Conservation (phyloP, 2,797 vertebrate species). For the Rhabdophis nuchalis region DNA sequence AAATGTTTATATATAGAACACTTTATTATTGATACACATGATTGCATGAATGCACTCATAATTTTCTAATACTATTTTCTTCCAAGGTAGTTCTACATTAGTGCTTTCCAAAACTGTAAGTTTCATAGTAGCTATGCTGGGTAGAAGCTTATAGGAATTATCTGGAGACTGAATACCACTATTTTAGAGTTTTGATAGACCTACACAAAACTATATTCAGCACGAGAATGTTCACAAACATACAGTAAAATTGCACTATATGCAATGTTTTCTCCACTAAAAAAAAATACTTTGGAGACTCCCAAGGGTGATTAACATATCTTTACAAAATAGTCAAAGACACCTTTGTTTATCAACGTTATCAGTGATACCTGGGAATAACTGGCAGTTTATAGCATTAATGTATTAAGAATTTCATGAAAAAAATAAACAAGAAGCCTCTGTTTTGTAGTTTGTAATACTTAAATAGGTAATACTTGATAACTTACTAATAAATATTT, state of each 20-base stretch:
- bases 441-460: slow-evolving; percentile 68
- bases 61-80: not conserved
- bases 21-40: not conserved
- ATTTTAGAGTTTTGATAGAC: not conserved
- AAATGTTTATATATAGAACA: not conserved
- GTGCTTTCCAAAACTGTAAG: not conserved
- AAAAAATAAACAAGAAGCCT: slow-evolving; percentile 65
- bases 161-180: not conserved
- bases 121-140: not conserved
- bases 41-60: not conserved
- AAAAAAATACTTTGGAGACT: not conserved
- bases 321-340: slow-evolving; percentile 9
- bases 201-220: not conserved
- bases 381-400: slow-evolving; percentile 44
- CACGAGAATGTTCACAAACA: not conserved
- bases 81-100: not conserved
- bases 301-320: not conserved
- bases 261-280: not conserved
- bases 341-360: slow-evolving; percentile 21
- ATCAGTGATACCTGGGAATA: not conserved
- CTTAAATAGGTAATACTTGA: slow-evolving; percentile 73
- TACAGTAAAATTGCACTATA: not conserved
- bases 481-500: slow-evolving; percentile 74
- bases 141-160: not conserved
- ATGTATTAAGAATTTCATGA: slow-evolving; percentile 58